Conservation (phyloP, 1,140 invertebrate species). For the Trinorchestia longiramus region DNA sequence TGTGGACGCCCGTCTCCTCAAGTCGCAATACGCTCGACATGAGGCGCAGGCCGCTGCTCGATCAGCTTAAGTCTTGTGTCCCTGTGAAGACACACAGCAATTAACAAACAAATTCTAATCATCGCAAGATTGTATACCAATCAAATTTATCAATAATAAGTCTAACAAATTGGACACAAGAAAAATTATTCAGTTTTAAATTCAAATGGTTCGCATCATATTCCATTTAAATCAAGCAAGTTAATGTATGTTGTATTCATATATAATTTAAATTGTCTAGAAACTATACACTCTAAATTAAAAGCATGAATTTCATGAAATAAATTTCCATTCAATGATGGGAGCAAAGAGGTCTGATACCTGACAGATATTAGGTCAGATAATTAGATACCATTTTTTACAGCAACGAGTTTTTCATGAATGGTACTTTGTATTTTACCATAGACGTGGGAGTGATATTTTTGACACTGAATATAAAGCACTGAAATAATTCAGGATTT, state of each 20-base stretch:
- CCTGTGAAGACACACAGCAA: not conserved
- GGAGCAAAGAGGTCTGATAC: not conserved
- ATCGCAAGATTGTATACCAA: not conserved
- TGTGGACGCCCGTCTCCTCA: not conserved
- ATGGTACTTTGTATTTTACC: not conserved
- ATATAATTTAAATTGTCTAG: not conserved
- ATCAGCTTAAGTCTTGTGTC: conserved; percentile 58
- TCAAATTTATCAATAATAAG: not conserved
- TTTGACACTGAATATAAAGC: not conserved
- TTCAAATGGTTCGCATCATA: not conserved
- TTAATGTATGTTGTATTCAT: not conserved
- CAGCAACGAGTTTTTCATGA: not conserved
- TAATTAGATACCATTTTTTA: not conserved
- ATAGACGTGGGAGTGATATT: not conserved
- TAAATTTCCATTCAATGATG: not conserved
- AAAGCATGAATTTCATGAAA: not conserved
- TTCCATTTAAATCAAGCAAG: not conserved
- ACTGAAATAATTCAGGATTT: not conserved
- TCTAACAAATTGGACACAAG: not conserved
- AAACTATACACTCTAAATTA: not conserved
- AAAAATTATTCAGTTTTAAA: not conserved
- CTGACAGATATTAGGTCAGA: not conserved
- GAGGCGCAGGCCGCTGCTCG: conserved; percentile 39
- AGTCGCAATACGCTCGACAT: conserved; percentile 52
- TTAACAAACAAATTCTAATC: not conserved